Evolutionary conservation across 2,113 vertebrate species (phyloP).

Genomic region (Crotalus helleri): DNA sequence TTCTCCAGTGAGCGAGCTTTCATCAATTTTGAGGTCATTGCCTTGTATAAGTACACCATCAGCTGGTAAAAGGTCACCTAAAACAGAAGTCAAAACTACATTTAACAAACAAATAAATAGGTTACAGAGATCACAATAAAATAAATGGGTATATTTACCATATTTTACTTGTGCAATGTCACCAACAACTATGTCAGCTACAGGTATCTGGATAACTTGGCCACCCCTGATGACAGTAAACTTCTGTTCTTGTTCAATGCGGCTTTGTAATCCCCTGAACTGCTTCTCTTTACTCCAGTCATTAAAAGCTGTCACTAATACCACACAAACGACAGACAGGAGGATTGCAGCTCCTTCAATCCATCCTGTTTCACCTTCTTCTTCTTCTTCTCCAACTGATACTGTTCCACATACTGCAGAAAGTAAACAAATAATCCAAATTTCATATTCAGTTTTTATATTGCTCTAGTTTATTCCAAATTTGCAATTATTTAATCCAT

Average conservation of each 20-base stretch:
- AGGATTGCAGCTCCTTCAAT: constrained; percentile 98
- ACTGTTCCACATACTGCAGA: constrained; percentile 86
- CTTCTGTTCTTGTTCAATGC: constrained; percentile 98
- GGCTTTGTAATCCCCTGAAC: constrained; percentile 94
- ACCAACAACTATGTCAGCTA: constrained; percentile 95
- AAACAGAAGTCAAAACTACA: constrained; percentile 51
- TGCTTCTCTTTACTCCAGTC: constrained; percentile 99
- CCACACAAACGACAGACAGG: constrained; percentile 93
- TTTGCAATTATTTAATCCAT: background rate
- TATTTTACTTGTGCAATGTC: constrained; percentile 99
- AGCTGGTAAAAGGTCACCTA: constrained; percentile 95
- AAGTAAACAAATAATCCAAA: constrained; percentile 51
- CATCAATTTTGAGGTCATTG: constrained; percentile 97
- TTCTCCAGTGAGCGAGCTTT: constrained; percentile 97
- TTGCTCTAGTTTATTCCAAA: background rate
- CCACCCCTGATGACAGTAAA: constrained; percentile 93
- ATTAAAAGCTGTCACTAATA: constrained; percentile 97
- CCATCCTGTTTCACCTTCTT: constrained; percentile 93
- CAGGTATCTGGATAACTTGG: constrained; percentile 96
- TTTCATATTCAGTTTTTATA: background rate
- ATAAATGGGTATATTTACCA: constrained; percentile 72
- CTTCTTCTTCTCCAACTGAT: constrained; percentile 85
- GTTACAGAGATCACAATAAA: constrained; percentile 11
- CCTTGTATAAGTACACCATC: constrained; percentile 96
- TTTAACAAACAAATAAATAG: constrained; percentile 34